Percentiles rank a stretch among this genome's conserved stretches.
phyloP scores from a whole-genome alignment of 2,113 vertebrate genomes.

The Tachysurus fulvidraco region DNA sequence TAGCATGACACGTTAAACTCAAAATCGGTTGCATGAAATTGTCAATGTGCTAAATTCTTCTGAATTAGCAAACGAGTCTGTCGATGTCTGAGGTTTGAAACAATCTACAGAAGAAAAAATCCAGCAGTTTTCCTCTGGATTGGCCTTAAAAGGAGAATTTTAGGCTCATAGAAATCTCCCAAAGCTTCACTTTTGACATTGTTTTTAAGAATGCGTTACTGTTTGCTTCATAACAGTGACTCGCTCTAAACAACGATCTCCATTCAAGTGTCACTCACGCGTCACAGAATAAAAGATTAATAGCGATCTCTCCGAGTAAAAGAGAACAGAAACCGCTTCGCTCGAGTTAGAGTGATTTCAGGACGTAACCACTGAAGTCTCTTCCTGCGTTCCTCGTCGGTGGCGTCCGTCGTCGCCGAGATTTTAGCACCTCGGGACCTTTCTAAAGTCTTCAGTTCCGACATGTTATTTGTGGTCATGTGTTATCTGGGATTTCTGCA shows the following conservation, averaged over 20 bases:
- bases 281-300: not conserved
- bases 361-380: not conserved
- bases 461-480: not conserved
- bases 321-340: not conserved
- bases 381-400: not conserved
- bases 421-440: not conserved
- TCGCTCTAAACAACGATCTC: not conserved
- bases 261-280: not conserved
- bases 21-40: not conserved
- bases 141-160: not conserved
- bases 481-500: not conserved
- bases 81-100: not conserved
- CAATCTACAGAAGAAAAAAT: not conserved
- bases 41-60: not conserved
- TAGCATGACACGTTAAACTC: not conserved
- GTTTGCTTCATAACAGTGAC: slow-evolving; percentile 11
- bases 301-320: too few species aligned
- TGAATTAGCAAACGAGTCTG: not conserved
- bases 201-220: not conserved
- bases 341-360: not conserved
- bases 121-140: not conserved
- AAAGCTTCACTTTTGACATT: not conserved
- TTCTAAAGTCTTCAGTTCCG: not conserved
- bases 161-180: not conserved
- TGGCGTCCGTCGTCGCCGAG: not conserved